phyloP scores from a whole-genome alignment of 2,888 invertebrate genomes.

The Drosophila sordidula region DNA sequence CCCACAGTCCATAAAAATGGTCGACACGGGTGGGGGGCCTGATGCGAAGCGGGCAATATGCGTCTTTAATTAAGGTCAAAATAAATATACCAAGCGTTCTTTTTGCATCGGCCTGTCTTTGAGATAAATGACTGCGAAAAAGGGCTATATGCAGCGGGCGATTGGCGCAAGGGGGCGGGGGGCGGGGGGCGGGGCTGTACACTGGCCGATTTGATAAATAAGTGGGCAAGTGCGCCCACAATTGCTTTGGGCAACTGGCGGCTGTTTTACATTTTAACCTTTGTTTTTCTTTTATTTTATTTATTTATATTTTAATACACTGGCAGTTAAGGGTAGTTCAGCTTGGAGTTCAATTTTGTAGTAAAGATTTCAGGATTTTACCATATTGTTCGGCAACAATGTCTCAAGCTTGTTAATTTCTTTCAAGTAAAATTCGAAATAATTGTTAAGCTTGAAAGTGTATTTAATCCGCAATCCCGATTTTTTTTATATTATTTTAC shows the following conservation, averaged over 20 bases:
- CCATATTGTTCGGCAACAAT: too few species aligned
- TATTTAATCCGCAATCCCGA: slow-evolving; percentile 1
- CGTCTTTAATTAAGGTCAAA: slow-evolving; percentile 79
- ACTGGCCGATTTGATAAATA: slow-evolving; percentile 73
- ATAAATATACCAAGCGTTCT: slow-evolving; percentile 47
- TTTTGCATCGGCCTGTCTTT: slow-evolving; percentile 54
- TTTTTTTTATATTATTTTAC: slow-evolving; percentile 14
- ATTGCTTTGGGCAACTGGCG: slow-evolving; percentile 41
- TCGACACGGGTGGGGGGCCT: background rate
- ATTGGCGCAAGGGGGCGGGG: background rate
- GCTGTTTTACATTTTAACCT: slow-evolving; percentile 45
- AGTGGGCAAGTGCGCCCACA: slow-evolving; percentile 48
- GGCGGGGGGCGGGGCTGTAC: background rate
- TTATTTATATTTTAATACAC: background rate
- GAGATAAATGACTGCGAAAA: slow-evolving; percentile 67
- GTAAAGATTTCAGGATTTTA: too few species aligned
- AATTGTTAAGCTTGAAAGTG: slow-evolving; percentile 3
- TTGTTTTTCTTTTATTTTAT: slow-evolving; percentile 9
- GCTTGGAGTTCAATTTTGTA: too few species aligned
- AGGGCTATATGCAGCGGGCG: slow-evolving; percentile 19
- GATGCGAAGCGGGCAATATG: slow-evolving; percentile 60
- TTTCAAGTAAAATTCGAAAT: background rate
- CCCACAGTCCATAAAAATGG: slow-evolving; percentile 10
- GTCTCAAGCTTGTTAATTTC: too few species aligned
- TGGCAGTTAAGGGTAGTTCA: background rate